Conservation (phyloP, 1,140 invertebrate species). For the Drosophila murphyi region DNA sequence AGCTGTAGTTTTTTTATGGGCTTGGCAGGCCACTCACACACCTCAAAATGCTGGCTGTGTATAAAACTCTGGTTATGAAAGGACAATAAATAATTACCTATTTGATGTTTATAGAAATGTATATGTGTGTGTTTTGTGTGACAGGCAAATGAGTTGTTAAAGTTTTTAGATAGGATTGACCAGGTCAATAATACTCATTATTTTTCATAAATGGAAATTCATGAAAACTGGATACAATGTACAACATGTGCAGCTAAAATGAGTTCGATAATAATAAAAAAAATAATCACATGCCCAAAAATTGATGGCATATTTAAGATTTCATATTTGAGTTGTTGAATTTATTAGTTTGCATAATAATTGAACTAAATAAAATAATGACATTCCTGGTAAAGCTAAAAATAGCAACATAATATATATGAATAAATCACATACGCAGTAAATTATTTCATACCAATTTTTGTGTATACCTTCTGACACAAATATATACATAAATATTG, state of each 20-base stretch:
- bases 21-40: conserved; percentile 45
- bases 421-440: background rate
- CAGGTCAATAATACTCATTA: background rate
- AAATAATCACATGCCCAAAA: too few relatives aligned
- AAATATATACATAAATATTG: background rate
- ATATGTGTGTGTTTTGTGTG: conserved; percentile 18
- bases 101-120: background rate
- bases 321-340: too few relatives aligned
- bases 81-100: conserved; percentile 50
- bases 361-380: background rate
- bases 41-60: conserved; percentile 25
- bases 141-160: conserved; percentile 23
- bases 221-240: too few relatives aligned
- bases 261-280: too few relatives aligned
- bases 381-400: background rate
- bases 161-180: background rate
- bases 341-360: too few relatives aligned
- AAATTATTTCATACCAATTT: background rate
- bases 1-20: conserved; percentile 31
- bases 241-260: too few relatives aligned
- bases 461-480: background rate
- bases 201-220: background rate
- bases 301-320: too few relatives aligned
- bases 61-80: conserved; percentile 52
- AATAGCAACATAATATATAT: too few relatives aligned